Evolutionary conservation across 2,113 vertebrate genomes (phyloP), one percentile per base, ranked within the genome.

Genomic region (Amphiprion percula): DNA sequence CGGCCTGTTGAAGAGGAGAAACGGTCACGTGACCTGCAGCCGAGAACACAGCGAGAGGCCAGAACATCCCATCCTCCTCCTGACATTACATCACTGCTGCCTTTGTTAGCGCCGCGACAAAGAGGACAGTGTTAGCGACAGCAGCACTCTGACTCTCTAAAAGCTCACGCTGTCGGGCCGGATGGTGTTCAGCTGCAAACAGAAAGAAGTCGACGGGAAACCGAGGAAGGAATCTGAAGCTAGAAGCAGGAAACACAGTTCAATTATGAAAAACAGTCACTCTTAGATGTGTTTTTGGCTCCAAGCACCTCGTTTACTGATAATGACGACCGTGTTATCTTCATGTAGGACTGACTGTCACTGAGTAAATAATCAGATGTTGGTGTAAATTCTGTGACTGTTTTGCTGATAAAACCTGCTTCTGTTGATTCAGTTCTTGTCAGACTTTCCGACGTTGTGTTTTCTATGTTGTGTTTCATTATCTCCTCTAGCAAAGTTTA

Each of bases 71-170:
- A 50, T 59, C 80, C 62, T 56, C 70, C 75, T 49, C 52, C 63
- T 56, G 74, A 68, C 39, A 78, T 92, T 85, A 90, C 87, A 78
- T 94, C 93, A 94, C 56, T 56, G n/a, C 60, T 16, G 81, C 83
- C 91, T 94, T 95, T 94, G 94, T 95, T 76, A 37, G 61, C 5
- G 46, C 16, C 69, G 68, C 62, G 63, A 95, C 93, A 94, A 95
- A 93, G 92, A 92, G 54, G 67, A 49, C 92, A 92, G 90, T 94
- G 94, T 95, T 73, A 58, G 69, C 71, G n/a, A 41, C 58, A n/a
- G 88, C 70, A 55, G 58, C 24, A 53, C 80, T 87, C 69, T 74
- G 82, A 88, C 82, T 75, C 59, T 72, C 78, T 59, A 61, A 64
- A 78, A 83, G 17, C 63, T 79, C 77, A 41, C 72, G 11, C 52